A percentile compares a stretch with the other conserved stretches of the same genome.
phyloP scores from a whole-genome alignment of 1,140 invertebrate genomes.

The Mizuhopecten yessoensis region DNA sequence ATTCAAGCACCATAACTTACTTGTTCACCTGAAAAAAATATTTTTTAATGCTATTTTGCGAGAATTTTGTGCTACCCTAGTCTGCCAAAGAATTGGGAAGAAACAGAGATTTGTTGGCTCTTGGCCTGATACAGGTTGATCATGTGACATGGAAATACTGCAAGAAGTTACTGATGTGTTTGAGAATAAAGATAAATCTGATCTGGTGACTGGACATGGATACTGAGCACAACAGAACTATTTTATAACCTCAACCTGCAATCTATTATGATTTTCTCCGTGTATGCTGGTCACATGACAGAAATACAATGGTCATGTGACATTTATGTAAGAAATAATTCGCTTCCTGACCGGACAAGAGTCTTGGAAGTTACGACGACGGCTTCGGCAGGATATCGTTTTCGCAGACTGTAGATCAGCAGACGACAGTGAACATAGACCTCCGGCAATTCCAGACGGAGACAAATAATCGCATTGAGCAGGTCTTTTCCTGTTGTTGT shows the following conservation, averaged over 20 bases:
- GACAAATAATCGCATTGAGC: no score
- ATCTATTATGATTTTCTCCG: neutral
- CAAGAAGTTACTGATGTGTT: neutral
- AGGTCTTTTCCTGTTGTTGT: no score
- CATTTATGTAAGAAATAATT: neutral
- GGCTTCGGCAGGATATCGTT: neutral
- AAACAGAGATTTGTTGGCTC: no score
- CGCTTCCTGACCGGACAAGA: neutral
- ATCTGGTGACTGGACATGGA: neutral
- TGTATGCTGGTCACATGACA: neutral
- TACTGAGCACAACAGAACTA: neutral
- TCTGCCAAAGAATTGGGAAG: no score
- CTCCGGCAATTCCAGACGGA: no score
- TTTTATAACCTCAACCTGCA: neutral
- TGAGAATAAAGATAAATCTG: neutral
- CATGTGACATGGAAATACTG: no score
- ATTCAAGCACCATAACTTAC: no score
- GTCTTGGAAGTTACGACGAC: neutral
- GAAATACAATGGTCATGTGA: neutral
- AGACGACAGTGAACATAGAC: neutral
- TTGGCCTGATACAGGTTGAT: no score
- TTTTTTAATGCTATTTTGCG: no score
- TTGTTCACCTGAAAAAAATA: no score
- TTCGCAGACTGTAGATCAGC: neutral
- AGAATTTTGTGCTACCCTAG: no score